Conservation (phyloP, 2,888 invertebrate species). For the Limenitis camilla region DNA sequence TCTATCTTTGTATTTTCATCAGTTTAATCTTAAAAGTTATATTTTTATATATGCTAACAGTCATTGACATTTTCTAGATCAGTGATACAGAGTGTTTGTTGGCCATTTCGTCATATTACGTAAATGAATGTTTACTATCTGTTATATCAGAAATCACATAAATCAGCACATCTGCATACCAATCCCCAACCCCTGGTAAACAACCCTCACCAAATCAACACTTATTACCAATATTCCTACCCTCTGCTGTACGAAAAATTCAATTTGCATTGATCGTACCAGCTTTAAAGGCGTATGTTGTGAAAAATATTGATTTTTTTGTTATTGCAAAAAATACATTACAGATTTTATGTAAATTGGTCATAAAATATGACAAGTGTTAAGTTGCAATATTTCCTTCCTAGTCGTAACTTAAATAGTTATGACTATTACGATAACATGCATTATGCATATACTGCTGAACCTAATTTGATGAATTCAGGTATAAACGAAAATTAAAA, state of each 20-base stretch:
- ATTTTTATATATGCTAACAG: too few species aligned
- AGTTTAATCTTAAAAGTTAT: too few species aligned
- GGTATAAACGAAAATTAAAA: not conserved
- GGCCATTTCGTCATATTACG: not conserved
- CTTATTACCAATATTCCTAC: constrained; percentile 6
- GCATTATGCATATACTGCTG: too few species aligned
- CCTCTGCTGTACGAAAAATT: constrained; percentile 1
- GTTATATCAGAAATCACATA: constrained; percentile 1
- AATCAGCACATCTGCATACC: not conserved
- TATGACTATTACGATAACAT: too few species aligned
- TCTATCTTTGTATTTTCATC: too few species aligned
- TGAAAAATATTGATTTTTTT: not conserved
- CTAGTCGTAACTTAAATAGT: too few species aligned
- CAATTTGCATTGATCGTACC: constrained; percentile 9
- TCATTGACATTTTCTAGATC: too few species aligned
- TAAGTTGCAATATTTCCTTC: too few species aligned
- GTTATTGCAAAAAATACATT: not conserved
- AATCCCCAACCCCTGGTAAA: not conserved
- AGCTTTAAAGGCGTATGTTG: not conserved
- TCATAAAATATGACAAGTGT: too few species aligned
- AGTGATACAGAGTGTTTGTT: too few species aligned
- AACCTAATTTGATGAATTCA: not conserved
- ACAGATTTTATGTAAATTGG: too few species aligned
- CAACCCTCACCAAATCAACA: constrained; percentile 2
- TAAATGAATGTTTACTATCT: not conserved